phyloP scores from a whole-genome alignment of 2,113 vertebrate species.

The Spheniscus mendiculus region DNA sequence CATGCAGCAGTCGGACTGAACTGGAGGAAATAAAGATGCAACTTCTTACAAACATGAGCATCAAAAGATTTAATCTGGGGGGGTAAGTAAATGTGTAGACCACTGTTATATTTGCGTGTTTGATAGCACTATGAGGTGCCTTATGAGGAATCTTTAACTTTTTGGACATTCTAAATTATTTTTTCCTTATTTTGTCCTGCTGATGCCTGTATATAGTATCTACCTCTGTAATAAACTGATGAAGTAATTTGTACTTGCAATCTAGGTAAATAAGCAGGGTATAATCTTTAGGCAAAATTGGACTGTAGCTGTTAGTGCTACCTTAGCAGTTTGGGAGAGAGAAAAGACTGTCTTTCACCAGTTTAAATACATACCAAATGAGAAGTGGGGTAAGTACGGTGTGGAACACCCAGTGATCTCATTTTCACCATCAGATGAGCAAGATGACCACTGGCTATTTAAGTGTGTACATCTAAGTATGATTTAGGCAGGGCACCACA shows the following conservation, averaged over 20 bases:
- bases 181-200: not conserved
- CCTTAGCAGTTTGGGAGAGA: not conserved
- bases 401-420: not conserved
- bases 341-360: not conserved
- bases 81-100: not conserved
- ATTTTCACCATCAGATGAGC: not conserved
- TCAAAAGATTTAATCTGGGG: not conserved
- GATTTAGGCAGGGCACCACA: not conserved
- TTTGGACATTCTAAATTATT: not conserved
- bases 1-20: not conserved
- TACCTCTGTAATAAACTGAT: not conserved
- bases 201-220: not conserved
- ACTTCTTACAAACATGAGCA: not conserved
- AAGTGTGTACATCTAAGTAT: not conserved
- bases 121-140: not conserved
- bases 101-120: not conserved
- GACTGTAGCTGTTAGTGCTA: not conserved
- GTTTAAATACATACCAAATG: not conserved
- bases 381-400: rapidly evolving
- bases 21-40: not conserved
- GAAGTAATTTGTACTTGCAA: not conserved
- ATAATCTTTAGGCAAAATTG: not conserved
- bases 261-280: not conserved
- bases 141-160: not conserved
- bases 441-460: not conserved